phyloP scores from a whole-genome alignment of 1,140 invertebrate genomes.

The Homarus americanus region DNA sequence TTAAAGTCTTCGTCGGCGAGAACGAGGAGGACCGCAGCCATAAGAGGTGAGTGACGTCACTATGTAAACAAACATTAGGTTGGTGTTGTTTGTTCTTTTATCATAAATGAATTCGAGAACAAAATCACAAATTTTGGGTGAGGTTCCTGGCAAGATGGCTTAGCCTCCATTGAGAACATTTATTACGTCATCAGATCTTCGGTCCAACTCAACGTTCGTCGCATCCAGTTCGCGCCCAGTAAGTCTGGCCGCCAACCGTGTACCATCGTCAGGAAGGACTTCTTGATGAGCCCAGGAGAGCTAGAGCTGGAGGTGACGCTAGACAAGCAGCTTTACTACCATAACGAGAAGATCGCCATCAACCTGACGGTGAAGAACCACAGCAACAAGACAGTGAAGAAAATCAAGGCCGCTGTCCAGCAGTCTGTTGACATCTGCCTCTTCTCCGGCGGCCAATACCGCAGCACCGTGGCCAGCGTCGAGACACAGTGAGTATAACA shows the following conservation, averaged over 20 bases:
- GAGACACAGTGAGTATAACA: slow-evolving; percentile 85
- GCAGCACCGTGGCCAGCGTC: slow-evolving; percentile 93
- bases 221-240: slow-evolving; percentile 91
- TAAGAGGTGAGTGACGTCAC: slow-evolving; percentile 81
- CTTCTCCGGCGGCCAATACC: slow-evolving; percentile 98
- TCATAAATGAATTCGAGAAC: no score
- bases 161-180: no score
- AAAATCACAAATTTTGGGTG: no score
- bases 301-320: slow-evolving; percentile 96
- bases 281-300: slow-evolving; percentile 95
- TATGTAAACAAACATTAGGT: no score
- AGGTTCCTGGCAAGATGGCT: no score
- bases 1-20: slow-evolving; percentile 91
- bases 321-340: slow-evolving; percentile 95
- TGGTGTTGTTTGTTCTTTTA: no score
- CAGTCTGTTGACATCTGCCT: slow-evolving; percentile 98
- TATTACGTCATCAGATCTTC: slow-evolving; percentile 79
- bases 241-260: slow-evolving; percentile 94
- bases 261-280: slow-evolving; percentile 97
- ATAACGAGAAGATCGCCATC: slow-evolving; percentile 95
- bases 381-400: slow-evolving; percentile 99
- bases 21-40: slow-evolving; percentile 89
- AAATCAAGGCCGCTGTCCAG: slow-evolving; percentile 93
- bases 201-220: slow-evolving; percentile 81
- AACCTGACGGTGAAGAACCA: slow-evolving; percentile 97